Evolutionary conservation across 1,140 invertebrate genomes (phyloP), one percentile per base, ranked within the genome.

Genomic region (Calliopsis andreniformis): DNA sequence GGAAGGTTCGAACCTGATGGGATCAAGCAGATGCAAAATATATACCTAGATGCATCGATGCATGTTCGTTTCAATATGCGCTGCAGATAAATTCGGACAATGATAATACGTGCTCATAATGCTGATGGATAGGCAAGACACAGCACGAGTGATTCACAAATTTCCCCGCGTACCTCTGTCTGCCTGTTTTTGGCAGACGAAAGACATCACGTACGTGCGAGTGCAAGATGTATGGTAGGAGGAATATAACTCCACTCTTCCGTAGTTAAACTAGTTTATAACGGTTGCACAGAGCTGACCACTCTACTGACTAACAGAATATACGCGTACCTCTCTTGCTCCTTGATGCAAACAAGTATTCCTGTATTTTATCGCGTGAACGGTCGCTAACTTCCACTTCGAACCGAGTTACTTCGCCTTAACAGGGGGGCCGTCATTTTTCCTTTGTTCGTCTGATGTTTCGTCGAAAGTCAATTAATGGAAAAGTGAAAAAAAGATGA

Each of bases 101-200:
- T 42, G 78, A 62, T 80, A 80, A 82, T 80, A 68, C 80, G 79
- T 80, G 63, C 61, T 71, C 67, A 80, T 82, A 82, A 82, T 80
- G 80, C 71, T 82, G 78, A 82, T 82, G 71, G 78, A 80, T 80
- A 76, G 71, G 66, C 62, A 76, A 62, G 58, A 59, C 61, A 32
- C 45, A 47, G 25, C 59, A 47, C 42, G 62, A 42, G 56, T 75
- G 80, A 80, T 76, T 70, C 80, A 30, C 64, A 71, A 79, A 79
- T 72, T 64, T 51, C 47, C 28, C 32, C 55, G 56, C 20, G 23
- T n/a, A 20, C 45, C 42, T 35, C 12, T 10, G 23, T 42, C 45
- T 58, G 10, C 51, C 71, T 68, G 63, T 64, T 68, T 49, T 28
- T 59, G 45, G 56, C 39, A 42, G 49, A 75, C 51, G 51, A 71